These are phyloP conservation scores for Oryzias melastigma DNA, from an alignment of 2,113 vertebrate genomes.

Conservation along the genomic window DNA sequence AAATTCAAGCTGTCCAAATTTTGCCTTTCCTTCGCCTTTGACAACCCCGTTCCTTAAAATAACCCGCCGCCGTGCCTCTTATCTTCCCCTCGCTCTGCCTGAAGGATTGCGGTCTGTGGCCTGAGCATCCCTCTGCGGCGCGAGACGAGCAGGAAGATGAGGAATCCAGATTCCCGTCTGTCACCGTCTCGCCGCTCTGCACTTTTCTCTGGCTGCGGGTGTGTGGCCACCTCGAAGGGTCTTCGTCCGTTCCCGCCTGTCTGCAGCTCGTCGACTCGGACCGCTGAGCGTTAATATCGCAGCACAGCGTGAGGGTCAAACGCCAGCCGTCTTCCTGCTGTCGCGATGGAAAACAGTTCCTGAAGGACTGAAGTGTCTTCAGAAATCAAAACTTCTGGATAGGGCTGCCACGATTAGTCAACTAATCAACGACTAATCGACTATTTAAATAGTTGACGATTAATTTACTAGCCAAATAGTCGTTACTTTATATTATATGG, in stretches of 20 bases:
- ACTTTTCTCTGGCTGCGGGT: conserved; percentile 25
- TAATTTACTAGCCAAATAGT: too few species aligned
- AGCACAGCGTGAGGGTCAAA: conserved; percentile 43
- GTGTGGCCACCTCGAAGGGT: conserved; percentile 61
- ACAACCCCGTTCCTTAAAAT: conserved; percentile 28
- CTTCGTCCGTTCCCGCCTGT: conserved; percentile 56
- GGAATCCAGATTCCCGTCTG: conserved; percentile 56
- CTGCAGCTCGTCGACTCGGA: conserved; percentile 48
- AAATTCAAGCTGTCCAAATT: conserved; percentile 56
- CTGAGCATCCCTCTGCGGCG: conserved; percentile 17
- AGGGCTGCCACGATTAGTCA: too few species aligned
- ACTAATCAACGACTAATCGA: too few species aligned
- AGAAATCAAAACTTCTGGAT: conserved; percentile 10
- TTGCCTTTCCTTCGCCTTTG: conserved; percentile 52
- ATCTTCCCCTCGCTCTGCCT: conserved; percentile 14
- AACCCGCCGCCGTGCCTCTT: conserved; percentile 24
- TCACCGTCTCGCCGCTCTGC: conserved; percentile 38
- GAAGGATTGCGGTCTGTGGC: conserved; percentile 11
- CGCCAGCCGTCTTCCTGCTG: conserved; percentile 36
- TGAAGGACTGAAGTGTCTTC: conserved; percentile 24
- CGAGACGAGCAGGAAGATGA: conserved; percentile 43
- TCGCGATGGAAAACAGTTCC: conserved; percentile 51
- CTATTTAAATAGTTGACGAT: too few species aligned
- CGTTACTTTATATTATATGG: too few species aligned
- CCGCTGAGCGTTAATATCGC: conserved; percentile 51